Percentiles rank a stretch among this genome's conserved stretches.
These are phyloP conservation scores for Gonioctena quinquepunctata DNA, from an alignment of 1,140 invertebrate species.

Conservation along the genomic window DNA sequence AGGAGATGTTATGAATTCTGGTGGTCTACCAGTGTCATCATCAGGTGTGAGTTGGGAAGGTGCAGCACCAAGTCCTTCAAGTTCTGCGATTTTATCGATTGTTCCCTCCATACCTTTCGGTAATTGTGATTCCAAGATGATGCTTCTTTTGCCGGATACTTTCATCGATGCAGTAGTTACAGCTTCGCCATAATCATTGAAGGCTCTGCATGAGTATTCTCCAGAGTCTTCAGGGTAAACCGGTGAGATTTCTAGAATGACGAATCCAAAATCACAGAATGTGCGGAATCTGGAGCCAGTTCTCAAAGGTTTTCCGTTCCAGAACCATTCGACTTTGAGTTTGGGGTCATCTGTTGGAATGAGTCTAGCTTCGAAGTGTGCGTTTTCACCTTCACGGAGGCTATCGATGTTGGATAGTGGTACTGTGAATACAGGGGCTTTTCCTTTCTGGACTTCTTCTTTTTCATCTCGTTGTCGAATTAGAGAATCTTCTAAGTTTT, in stretches of 20 bases:
- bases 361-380: slow-evolving; percentile 92
- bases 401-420: slow-evolving; percentile 86
- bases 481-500: slow-evolving; percentile 87
- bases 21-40: slow-evolving; percentile 85
- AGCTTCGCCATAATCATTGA: slow-evolving; percentile 89
- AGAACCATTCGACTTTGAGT: slow-evolving; percentile 94
- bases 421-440: slow-evolving; percentile 88
- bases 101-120: slow-evolving; percentile 92
- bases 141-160: slow-evolving; percentile 87
- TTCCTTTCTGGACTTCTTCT: slow-evolving; percentile 71
- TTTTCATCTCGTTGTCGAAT: slow-evolving; percentile 72
- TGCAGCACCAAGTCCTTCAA: slow-evolving; percentile 81
- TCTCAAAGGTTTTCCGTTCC: slow-evolving; percentile 88
- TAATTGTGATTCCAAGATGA: slow-evolving; percentile 89
- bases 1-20: slow-evolving; percentile 89
- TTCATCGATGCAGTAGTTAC: slow-evolving; percentile 91
- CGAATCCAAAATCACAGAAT: slow-evolving; percentile 95
- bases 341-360: slow-evolving; percentile 93
- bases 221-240: slow-evolving; percentile 94
- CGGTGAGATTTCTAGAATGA: slow-evolving; percentile 90
- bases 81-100: slow-evolving; percentile 89
- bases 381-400: slow-evolving; percentile 86
- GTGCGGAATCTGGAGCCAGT: slow-evolving; percentile 89
- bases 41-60: slow-evolving; percentile 67
- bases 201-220: slow-evolving; percentile 89